phyloP scores from a whole-genome alignment of 2,113 vertebrate species.

The Misgurnus mizolepis region DNA sequence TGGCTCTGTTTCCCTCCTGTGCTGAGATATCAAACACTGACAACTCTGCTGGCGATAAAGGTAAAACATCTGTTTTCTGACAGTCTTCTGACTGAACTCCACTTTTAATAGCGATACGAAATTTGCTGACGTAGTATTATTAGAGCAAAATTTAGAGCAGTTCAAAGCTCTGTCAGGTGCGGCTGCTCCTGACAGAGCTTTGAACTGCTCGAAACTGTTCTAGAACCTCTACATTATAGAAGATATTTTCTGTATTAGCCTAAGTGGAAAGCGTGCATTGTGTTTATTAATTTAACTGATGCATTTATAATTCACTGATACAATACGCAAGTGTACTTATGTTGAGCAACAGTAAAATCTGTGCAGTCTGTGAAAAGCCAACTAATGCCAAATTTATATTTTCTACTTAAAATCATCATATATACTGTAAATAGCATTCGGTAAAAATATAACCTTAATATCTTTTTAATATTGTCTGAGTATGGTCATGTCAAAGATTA shows the following conservation, averaged over 20 bases:
- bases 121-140: not conserved
- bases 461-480: no score
- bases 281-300: not conserved
- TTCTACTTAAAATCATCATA: no score
- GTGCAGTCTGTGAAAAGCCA: no score
- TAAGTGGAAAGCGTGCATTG: not conserved
- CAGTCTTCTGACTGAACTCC: not conserved
- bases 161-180: not conserved
- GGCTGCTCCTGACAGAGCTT: not conserved
- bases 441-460: no score
- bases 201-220: no score
- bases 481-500: no score
- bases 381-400: no score
- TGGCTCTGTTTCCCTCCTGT: conserved; percentile 63
- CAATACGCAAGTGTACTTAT: not conserved
- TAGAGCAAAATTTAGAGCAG: not conserved
- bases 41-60: conserved; percentile 36
- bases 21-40: conserved; percentile 34
- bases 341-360: not conserved
- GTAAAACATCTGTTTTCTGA: conserved; percentile 24
- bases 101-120: not conserved
- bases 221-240: no score
- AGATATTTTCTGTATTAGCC: no score
- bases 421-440: no score
- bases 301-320: not conserved